A percentile compares a stretch with the other conserved stretches of the same genome.
Evolutionary conservation across 2,113 vertebrate genomes (phyloP).

Genomic region (Pseudopipra pipra): DNA sequence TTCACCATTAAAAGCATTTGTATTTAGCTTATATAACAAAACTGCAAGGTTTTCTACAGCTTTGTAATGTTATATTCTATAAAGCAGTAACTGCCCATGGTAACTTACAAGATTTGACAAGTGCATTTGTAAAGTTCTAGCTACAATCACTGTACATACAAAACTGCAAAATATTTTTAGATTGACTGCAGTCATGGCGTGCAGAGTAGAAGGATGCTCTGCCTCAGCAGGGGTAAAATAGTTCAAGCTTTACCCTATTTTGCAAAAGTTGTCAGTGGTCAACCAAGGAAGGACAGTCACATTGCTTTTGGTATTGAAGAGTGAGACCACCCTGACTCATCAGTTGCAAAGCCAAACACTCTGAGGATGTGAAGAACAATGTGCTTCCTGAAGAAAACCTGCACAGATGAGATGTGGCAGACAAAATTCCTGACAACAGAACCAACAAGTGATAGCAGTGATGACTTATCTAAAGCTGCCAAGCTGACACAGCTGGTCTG

Average conservation of each 20-base stretch:
- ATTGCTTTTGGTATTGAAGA: neutral
- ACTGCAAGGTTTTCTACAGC: neutral
- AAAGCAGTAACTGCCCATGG: neutral
- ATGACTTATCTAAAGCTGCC: neutral
- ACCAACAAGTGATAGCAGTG: neutral
- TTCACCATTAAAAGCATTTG: neutral
- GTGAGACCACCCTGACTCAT: neutral
- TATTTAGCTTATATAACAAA: neutral
- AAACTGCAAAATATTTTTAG: neutral
- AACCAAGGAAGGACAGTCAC: neutral
- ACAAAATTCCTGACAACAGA: neutral
- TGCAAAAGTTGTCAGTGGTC: neutral
- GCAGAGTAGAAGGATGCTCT: neutral
- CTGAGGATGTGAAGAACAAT: neutral
- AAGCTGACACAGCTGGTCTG: neutral
- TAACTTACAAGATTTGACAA: neutral
- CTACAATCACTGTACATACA: neutral
- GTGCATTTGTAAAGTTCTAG: neutral
- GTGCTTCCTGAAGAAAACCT: neutral
- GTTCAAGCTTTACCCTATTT: neutral
- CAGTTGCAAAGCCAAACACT: neutral
- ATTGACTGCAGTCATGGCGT: neutral
- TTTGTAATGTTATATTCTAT: neutral
- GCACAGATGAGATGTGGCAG: neutral
- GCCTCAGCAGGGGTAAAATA: neutral